These are phyloP conservation scores for Oscheius sp. DNA, from an alignment of 1,140 invertebrate species.

Conservation along the genomic window DNA sequence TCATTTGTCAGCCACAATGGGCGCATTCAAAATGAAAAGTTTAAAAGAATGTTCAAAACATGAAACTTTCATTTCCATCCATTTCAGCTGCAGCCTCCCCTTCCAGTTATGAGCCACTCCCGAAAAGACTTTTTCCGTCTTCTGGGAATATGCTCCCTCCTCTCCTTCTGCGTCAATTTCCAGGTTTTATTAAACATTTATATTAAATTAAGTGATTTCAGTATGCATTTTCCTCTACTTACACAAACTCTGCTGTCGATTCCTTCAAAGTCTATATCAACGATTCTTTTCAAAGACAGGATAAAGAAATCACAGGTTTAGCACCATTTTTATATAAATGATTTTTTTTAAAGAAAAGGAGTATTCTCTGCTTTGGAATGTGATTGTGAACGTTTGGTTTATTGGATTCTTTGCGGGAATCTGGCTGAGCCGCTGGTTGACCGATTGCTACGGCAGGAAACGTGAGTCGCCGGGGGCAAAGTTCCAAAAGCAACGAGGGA, in stretches of 20 bases:
- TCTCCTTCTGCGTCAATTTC: conserved; percentile 2
- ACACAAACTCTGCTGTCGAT: conserved; percentile 5
- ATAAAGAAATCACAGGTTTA: neutral
- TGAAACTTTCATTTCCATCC: no score
- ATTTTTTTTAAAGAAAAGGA: neutral
- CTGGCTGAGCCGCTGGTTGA: neutral
- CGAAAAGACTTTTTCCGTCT: neutral
- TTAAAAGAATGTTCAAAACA: no score
- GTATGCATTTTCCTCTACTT: neutral
- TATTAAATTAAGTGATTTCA: neutral
- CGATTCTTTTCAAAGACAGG: neutral
- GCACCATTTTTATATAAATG: neutral
- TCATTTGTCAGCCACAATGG: no score
- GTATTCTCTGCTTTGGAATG: neutral
- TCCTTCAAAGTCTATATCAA: conserved; percentile 6
- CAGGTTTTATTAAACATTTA: neutral
- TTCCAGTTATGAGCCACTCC: no score
- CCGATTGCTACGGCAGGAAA: neutral
- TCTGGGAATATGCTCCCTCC: neutral
- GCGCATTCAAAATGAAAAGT: no score
- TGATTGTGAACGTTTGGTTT: neutral
- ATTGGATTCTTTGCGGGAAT: neutral
- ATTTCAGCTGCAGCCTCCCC: no score
- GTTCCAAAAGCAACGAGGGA: no score
- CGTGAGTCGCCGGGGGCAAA: neutral